phyloP scores from a whole-genome alignment of 2,888 invertebrate species.

The Meiosimyza platycephala region DNA sequence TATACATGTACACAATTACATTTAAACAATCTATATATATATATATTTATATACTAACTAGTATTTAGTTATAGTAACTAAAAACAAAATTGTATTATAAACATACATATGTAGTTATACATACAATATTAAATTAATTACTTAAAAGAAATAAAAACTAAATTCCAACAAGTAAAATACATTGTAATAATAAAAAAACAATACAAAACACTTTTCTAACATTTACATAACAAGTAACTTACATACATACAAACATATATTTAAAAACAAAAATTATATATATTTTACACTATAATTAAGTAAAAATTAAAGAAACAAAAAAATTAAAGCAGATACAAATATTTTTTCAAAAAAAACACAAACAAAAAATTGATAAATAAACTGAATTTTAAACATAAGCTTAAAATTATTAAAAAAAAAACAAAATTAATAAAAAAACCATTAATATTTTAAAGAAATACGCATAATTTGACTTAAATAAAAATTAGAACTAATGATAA shows the following conservation, averaged over 20 bases:
- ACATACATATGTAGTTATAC: conserved; percentile 32
- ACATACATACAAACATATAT: conserved; percentile 39
- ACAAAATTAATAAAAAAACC: conserved; percentile 10
- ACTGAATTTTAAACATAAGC: conserved; percentile 11
- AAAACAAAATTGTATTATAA: conserved; percentile 18
- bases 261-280: conserved; percentile 22
- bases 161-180: neutral
- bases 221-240: conserved; percentile 18
- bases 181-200: conserved; percentile 1
- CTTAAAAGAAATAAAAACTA: conserved; percentile 28
- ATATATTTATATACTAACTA: conserved; percentile 4
- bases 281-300: conserved; percentile 26
- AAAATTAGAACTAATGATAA: neutral
- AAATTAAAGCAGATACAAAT: conserved; percentile 42
- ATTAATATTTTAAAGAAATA: conserved; percentile 1
- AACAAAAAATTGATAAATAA: conserved; percentile 20
- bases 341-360: conserved; percentile 56
- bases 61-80: neutral
- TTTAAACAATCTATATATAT: conserved; percentile 28
- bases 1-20: conserved; percentile 39
- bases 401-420: conserved; percentile 13
- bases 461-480: conserved; percentile 4
- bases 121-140: conserved; percentile 35
- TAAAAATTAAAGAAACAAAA: conserved; percentile 29
- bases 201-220: conserved; percentile 25